Base-by-base conservation (phyloP, 2,888 invertebrate species). In the Oeneis ivallda region DNA sequence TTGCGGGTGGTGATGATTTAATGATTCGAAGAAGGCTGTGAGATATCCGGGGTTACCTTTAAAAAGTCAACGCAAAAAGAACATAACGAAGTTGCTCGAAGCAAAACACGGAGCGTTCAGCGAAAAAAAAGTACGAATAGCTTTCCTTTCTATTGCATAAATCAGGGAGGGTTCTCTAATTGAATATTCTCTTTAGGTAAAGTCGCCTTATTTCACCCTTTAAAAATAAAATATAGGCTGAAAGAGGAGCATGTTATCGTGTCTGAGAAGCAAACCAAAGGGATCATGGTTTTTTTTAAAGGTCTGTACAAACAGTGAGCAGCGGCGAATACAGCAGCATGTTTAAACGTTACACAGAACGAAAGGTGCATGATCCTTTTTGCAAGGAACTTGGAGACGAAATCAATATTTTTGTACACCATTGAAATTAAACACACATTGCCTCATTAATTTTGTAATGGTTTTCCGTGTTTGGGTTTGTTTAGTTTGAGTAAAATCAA, bases 131-230 rank as follows among this genome's bases (percentile, higher is more conserved):
- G 76, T 76, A 80, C 76, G 75, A 82, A 80, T 76, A 72, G 75
- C 76, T 71, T n/a, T 74, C 75, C 74, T 75, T 65, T 72, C 75
- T 71, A 74, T 79, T 76, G 79, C 83, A 87, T 85, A 85, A 89
- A 89, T 88, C 86, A 84, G 81, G 82, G 82, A 82, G 79, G 81
- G 82, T 79, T 78, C 84, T 86, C 85, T 89, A 89, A 91, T 90
- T 91, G 87, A 90, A 90, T 90, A 91, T 91, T 91, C 90, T 83
- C 83, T 87, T 87, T 87, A 84, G 86, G 87, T 86, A 88, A 87
- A 84, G 78, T 82, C 81, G 80, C 83, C 86, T 87, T 88, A 87
- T 83, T 90, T 86, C 85, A 89, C 89, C 89, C 89, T 86, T 90
- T 74, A 88, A 89, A 88, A 90, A 88, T 86, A 89, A 91, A 91